Evolutionary conservation across 2,113 vertebrate genomes (phyloP).

Genomic region (Galemys pyrenaicus): DNA sequence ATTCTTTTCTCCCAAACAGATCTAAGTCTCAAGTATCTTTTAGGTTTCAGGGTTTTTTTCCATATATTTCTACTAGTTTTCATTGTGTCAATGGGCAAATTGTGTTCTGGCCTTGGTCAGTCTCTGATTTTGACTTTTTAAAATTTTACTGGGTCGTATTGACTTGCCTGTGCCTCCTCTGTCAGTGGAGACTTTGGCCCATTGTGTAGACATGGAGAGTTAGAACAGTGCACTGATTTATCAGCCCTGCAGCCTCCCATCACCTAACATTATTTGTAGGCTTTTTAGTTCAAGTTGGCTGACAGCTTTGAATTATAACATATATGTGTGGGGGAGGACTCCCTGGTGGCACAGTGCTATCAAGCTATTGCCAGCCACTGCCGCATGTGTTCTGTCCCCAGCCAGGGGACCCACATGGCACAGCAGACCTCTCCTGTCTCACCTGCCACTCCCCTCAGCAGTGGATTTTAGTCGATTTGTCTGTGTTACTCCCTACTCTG

Average conservation of each 20-base stretch:
- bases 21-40: background rate
- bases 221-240: background rate
- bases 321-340: background rate
- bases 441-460: no score
- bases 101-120: background rate
- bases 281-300: conserved; percentile 24
- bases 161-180: background rate
- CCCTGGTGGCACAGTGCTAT: no score
- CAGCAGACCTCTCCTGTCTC: no score
- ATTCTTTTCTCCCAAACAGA: background rate
- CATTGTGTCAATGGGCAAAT: background rate
- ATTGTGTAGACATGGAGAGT: background rate
- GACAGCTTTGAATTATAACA: background rate
- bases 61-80: background rate
- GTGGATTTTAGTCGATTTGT: no score
- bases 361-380: no score
- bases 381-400: no score
- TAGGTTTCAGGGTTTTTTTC: background rate
- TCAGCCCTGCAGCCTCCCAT: background rate
- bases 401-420: no score
- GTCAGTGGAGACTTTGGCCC: background rate
- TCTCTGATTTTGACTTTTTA: background rate
- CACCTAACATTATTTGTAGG: background rate
- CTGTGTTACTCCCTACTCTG: no score
- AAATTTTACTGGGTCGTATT: background rate